These are phyloP conservation scores for Habrosyne pyritoides DNA, from an alignment of 2,888 invertebrate genomes.

Conservation along the genomic window DNA sequence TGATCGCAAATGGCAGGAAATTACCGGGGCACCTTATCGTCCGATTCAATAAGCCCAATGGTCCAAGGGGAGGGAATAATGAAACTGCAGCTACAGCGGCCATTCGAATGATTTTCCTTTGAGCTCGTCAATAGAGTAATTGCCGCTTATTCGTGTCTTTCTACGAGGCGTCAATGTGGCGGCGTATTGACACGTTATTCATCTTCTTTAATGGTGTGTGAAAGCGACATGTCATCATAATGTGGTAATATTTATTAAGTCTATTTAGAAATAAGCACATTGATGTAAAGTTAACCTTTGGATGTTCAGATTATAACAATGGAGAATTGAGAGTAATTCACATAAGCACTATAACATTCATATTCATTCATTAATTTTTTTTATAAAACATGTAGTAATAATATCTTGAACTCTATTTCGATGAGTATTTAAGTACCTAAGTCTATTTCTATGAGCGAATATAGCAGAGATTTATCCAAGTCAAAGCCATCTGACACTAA, in stretches of 20 bases:
- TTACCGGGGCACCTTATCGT: conserved; percentile 80
- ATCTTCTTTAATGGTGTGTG: conserved; percentile 7
- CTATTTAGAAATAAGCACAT: neutral
- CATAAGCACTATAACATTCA: too few species aligned
- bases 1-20: conserved; percentile 80
- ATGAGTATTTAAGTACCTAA: too few species aligned
- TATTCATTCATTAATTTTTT: too few species aligned
- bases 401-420: too few species aligned
- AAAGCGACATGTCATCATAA: conserved; percentile 3
- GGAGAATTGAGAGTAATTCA: too few species aligned
- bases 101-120: conserved; percentile 56
- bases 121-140: conserved; percentile 69
- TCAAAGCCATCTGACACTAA: neutral
- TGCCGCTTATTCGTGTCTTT: conserved; percentile 64
- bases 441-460: too few species aligned
- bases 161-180: conserved; percentile 19
- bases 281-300: neutral
- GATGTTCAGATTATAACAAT: neutral
- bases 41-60: conserved; percentile 78
- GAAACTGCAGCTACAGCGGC: conserved; percentile 73
- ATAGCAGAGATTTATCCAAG: too few species aligned
- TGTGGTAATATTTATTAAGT: conserved; percentile 12
- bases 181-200: conserved; percentile 26
- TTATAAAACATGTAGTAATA: too few species aligned
- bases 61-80: conserved; percentile 71